Percentiles rank a stretch among this genome's conserved stretches.
Evolutionary conservation across 2,888 invertebrate species (phyloP).

Genomic region (Cacoxenus indagator): DNA sequence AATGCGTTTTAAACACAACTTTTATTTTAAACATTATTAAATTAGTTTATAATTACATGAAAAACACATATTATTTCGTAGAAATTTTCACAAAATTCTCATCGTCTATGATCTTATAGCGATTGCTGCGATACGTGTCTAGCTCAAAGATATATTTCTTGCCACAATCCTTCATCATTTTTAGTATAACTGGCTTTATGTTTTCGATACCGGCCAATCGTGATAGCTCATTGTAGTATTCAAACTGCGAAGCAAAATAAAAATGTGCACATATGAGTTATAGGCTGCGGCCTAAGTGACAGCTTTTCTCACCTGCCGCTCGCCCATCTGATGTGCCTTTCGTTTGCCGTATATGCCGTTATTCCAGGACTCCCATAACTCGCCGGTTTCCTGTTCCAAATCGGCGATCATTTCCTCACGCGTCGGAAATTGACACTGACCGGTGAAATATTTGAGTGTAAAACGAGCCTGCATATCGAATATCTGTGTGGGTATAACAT

Average conservation of each 20-base stretch:
- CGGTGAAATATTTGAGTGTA: conserved; percentile 77
- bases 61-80: background rate
- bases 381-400: conserved; percentile 75
- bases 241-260: conserved; percentile 72
- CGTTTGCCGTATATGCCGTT: conserved; percentile 72
- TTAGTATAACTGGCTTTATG: conserved; percentile 78
- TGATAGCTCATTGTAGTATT: conserved; percentile 80
- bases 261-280: conserved; percentile 66
- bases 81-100: conserved; percentile 68
- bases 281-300: background rate
- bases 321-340: conserved; percentile 79
- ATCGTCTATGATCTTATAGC: conserved; percentile 77
- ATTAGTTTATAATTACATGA: background rate
- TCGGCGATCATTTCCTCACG: conserved; percentile 76
- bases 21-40: no score
- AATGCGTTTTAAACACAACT: no score
- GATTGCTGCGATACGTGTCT: conserved; percentile 74
- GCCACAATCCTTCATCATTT: conserved; percentile 79
- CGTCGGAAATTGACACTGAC: conserved; percentile 75
- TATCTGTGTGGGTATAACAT: conserved; percentile 85
- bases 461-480: conserved; percentile 84
- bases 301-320: conserved; percentile 50
- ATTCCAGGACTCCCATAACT: conserved; percentile 76
- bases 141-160: conserved; percentile 76
- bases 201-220: conserved; percentile 75